Percentiles rank a stretch among this genome's conserved stretches.
phyloP scores from a whole-genome alignment of 2,113 vertebrate genomes.

The Acrocephalus arundinaceus region DNA sequence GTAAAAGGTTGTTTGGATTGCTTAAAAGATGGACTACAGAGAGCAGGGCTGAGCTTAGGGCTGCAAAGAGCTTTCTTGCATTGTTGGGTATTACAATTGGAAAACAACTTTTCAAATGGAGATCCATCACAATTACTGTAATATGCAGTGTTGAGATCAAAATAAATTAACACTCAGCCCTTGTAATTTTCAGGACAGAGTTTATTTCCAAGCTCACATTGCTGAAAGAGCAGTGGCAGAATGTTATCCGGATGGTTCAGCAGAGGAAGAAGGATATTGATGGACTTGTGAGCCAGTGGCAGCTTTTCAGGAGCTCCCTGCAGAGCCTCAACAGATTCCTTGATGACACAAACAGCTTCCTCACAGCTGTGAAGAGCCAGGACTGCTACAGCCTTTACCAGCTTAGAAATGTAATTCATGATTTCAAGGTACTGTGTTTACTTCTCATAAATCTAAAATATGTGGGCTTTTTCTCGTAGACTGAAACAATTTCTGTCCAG shows the following conservation, averaged over 20 bases:
- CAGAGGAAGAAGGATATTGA: conserved; percentile 79
- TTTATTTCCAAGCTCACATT: conserved; percentile 83
- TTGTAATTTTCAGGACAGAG: conserved; percentile 75
- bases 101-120: background rate
- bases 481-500: background rate
- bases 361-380: conserved; percentile 72
- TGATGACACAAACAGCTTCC: conserved; percentile 61
- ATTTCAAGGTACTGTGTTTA: conserved; percentile 79
- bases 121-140: background rate
- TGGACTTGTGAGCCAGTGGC: conserved; percentile 81
- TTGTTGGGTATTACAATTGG: background rate
- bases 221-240: conserved; percentile 87
- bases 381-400: conserved; percentile 75
- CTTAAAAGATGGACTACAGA: background rate
- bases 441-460: background rate
- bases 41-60: background rate
- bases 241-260: conserved; percentile 68
- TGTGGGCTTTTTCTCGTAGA: background rate
- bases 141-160: background rate
- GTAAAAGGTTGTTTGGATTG: background rate
- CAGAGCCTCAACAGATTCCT: conserved; percentile 80
- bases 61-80: background rate
- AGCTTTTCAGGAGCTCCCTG: conserved; percentile 74
- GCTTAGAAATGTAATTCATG: conserved; percentile 70
- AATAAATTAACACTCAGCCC: background rate